These are phyloP conservation scores for Cecropterus lyciades DNA, from an alignment of 1,140 invertebrate genomes.

Conservation along the genomic window DNA sequence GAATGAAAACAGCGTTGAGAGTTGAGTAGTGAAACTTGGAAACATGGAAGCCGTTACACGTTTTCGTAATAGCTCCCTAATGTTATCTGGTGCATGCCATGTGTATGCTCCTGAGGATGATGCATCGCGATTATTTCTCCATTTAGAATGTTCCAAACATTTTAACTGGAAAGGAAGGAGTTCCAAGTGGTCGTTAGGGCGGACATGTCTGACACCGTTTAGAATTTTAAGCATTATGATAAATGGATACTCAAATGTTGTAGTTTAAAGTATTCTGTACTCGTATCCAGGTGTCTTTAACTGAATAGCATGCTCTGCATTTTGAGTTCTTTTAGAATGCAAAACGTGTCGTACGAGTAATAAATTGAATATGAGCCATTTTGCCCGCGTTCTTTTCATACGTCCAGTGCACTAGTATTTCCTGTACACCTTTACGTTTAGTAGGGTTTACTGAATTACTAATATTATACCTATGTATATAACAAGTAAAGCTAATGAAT, in stretches of 20 bases:
- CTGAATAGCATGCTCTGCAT: conserved; percentile 15
- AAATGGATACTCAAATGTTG: conserved; percentile 40
- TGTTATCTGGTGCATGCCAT: conserved; percentile 45
- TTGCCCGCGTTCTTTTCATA: not conserved
- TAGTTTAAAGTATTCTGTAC: conserved; percentile 23
- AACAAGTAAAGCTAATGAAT: too few species aligned
- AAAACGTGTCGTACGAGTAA: conserved; percentile 2
- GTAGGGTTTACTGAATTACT: too few species aligned
- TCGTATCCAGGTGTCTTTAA: conserved; percentile 13
- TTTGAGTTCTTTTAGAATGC: conserved; percentile 13
- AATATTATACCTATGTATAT: too few species aligned
- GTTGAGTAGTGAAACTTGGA: conserved; percentile 30
- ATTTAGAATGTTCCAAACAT: conserved; percentile 65
- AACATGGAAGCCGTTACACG: conserved; percentile 47
- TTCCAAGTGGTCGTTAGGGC: conserved; percentile 59
- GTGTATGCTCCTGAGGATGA: conserved; percentile 52
- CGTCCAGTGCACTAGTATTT: too few species aligned
- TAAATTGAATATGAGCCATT: not conserved
- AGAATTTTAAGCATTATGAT: conserved; percentile 49
- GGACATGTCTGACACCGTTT: conserved; percentile 53
- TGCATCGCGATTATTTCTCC: conserved; percentile 71
- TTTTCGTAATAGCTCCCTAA: conserved; percentile 47
- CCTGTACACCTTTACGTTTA: too few species aligned
- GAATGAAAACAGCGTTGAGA: conserved; percentile 26
- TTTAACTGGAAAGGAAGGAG: conserved; percentile 47